Evolutionary conservation across 2,888 invertebrate genomes (phyloP).

Genomic region (Ceraclea dissimilis): DNA sequence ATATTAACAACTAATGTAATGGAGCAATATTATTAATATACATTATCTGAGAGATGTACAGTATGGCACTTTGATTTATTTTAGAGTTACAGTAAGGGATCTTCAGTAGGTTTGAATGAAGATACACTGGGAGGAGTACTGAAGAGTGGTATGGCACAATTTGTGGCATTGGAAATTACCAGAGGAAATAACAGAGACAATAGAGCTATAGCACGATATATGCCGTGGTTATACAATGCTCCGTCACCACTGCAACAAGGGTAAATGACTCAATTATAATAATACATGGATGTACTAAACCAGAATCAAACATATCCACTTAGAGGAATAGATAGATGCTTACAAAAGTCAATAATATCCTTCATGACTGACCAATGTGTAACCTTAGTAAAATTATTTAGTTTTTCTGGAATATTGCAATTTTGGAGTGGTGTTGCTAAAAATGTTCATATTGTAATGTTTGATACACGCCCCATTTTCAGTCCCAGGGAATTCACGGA

Average conservation of each 20-base stretch:
- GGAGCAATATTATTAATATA: neutral
- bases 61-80: conserved; percentile 21
- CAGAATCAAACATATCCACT: too few relatives aligned
- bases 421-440: too few relatives aligned
- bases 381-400: too few relatives aligned
- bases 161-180: conserved; percentile 89
- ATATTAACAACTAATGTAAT: neutral
- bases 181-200: conserved; percentile 79
- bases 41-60: neutral
- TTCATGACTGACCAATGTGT: too few relatives aligned
- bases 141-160: conserved; percentile 92
- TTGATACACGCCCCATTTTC: too few relatives aligned
- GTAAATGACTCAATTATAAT: too few relatives aligned
- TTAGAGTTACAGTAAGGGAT: conserved; percentile 64
- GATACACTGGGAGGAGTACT: conserved; percentile 94
- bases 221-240: conserved; percentile 87
- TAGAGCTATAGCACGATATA: conserved; percentile 67
- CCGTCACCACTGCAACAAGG: conserved; percentile 75
- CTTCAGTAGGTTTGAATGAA: conserved; percentile 68
- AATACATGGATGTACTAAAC: too few relatives aligned
- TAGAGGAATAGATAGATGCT: too few relatives aligned
- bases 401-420: too few relatives aligned
- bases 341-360: too few relatives aligned
- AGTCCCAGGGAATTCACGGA: conserved; percentile 92
- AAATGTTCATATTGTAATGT: too few relatives aligned